These are phyloP conservation scores for Chiloscyllium punctatum DNA, from an alignment of 2,797 vertebrate species.

Conservation along the genomic window DNA sequence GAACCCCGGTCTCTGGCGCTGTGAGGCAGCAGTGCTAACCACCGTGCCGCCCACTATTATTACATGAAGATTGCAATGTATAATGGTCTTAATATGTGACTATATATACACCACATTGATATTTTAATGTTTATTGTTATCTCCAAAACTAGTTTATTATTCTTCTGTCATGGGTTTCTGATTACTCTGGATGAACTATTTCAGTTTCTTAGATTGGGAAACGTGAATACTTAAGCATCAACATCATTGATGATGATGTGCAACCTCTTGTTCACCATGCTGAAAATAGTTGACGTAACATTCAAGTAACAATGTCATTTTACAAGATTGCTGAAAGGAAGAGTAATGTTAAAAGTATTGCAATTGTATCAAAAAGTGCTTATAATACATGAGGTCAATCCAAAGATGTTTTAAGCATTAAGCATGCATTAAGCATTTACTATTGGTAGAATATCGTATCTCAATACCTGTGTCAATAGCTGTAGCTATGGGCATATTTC, in stretches of 20 bases:
- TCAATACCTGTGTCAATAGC: neutral
- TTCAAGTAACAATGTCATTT: neutral
- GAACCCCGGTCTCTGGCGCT: no score
- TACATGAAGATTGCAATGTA: neutral
- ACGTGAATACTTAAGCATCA: neutral
- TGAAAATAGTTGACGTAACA: neutral
- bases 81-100: neutral
- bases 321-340: neutral
- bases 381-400: neutral
- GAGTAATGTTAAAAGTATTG: neutral
- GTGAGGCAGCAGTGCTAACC: no score
- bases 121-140: neutral
- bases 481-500: neutral
- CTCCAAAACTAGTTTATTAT: neutral
- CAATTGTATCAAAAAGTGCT: neutral
- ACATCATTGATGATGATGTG: neutral
- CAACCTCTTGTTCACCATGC: neutral
- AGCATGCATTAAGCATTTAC: neutral
- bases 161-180: neutral
- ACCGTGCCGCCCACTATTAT: no score
- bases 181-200: neutral
- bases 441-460: neutral
- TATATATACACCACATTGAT: neutral
- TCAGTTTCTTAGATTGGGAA: neutral
- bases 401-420: neutral